These are phyloP conservation scores for Euzophera pinguis DNA, from an alignment of 2,888 invertebrate species.

Conservation along the genomic window DNA sequence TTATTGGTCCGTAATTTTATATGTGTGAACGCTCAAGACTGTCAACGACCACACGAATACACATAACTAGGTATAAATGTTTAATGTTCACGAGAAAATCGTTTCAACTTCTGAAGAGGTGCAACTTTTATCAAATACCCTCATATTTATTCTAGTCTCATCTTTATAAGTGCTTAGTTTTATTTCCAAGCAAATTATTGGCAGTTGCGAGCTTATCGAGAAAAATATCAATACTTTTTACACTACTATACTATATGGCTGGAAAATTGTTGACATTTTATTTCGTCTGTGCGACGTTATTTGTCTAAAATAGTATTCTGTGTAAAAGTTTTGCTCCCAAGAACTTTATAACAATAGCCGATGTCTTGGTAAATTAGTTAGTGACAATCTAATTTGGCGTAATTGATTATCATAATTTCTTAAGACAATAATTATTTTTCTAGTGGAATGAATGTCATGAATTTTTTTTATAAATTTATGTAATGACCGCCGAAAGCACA, in stretches of 20 bases:
- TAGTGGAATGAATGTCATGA: too few relatives aligned
- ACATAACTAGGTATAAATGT: slow-evolving; percentile 23
- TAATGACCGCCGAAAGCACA: too few relatives aligned
- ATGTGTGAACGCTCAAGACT: slow-evolving; percentile 27
- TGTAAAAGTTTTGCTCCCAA: too few relatives aligned
- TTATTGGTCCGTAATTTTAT: slow-evolving; percentile 31
- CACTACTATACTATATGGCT: too few relatives aligned
- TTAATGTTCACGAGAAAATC: slow-evolving; percentile 13
- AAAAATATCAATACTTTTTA: not conserved
- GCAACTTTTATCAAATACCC: not conserved
- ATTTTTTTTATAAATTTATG: too few relatives aligned
- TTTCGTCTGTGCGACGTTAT: not conserved
- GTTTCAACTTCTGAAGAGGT: not conserved
- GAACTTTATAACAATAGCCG: too few relatives aligned
- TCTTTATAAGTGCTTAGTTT: not conserved
- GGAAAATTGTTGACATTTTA: not conserved
- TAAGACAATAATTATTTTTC: too few relatives aligned
- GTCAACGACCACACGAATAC: slow-evolving; percentile 29
- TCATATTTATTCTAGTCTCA: not conserved
- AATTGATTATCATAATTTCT: too few relatives aligned
- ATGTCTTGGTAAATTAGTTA: too few relatives aligned
- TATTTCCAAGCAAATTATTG: not conserved
- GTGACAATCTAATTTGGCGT: too few relatives aligned
- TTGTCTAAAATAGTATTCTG: too few relatives aligned
- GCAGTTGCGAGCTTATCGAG: not conserved